Evolutionary conservation across 2,113 vertebrate genomes (phyloP).

Genomic region (Terrapene triunguis): DNA sequence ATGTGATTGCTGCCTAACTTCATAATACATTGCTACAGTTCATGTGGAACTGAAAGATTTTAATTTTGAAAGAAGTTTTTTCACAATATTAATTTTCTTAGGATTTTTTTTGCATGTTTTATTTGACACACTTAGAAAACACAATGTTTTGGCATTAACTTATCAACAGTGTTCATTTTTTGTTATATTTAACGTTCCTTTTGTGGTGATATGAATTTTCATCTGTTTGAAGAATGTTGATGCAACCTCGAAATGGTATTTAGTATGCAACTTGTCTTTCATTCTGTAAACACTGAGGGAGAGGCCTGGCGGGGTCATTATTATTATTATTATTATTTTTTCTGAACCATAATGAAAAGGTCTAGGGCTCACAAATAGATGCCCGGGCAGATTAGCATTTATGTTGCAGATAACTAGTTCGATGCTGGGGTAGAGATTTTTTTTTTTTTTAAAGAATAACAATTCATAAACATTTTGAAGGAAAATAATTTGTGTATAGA

Average conservation of each 20-base stretch:
- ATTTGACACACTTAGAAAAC: slow-evolving; percentile 4
- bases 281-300: slow-evolving; percentile 26
- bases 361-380: slow-evolving; percentile 12
- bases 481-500: neutral
- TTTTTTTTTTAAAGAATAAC: neutral
- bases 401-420: slow-evolving; percentile 7
- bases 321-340: neutral
- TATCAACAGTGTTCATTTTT: slow-evolving; percentile 37
- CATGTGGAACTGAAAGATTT: slow-evolving; percentile 68
- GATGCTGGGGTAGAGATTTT: neutral
- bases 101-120: slow-evolving; percentile 26
- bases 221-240: slow-evolving; percentile 45
- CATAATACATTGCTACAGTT: slow-evolving; percentile 61
- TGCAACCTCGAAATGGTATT: slow-evolving; percentile 33
- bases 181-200: slow-evolving; percentile 49
- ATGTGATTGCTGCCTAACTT: slow-evolving; percentile 76
- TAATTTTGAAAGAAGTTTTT: slow-evolving; percentile 73
- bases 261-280: slow-evolving; percentile 34
- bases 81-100: slow-evolving; percentile 61
- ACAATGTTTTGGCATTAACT: slow-evolving; percentile 18
- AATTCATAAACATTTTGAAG: neutral
- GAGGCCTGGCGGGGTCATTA: neutral
- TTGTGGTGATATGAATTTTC: slow-evolving; percentile 34
- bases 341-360: neutral
- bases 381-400: neutral